These are phyloP conservation scores for Eurystomus glaucurus DNA, from an alignment of 2,797 vertebrate species.

Conservation along the genomic window DNA sequence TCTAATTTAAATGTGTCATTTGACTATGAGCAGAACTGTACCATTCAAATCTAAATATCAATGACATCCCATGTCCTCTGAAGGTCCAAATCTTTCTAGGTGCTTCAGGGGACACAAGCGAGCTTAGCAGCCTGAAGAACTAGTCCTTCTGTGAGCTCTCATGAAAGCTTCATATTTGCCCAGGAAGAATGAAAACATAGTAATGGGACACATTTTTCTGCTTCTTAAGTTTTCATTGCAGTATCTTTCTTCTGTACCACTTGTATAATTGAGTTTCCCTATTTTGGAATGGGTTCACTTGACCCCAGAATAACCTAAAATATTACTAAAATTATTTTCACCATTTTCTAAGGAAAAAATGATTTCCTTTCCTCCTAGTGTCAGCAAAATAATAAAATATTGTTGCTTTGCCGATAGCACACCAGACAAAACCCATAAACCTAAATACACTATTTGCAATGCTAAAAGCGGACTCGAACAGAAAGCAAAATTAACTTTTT, in stretches of 20 bases:
- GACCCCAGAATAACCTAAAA: slow-evolving; percentile 62
- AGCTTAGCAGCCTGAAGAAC: not conserved
- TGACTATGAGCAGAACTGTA: not conserved
- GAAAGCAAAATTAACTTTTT: slow-evolving; percentile 36
- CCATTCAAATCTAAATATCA: not conserved
- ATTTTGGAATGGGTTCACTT: slow-evolving; percentile 59
- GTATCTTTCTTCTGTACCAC: slow-evolving; percentile 41
- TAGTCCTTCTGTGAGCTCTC: not conserved
- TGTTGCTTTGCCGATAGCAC: slow-evolving; percentile 55
- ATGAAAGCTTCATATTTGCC: slow-evolving; percentile 11
- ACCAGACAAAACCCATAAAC: slow-evolving; percentile 10
- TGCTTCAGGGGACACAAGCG: not conserved
- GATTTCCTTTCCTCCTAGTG: slow-evolving; percentile 42
- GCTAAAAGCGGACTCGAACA: slow-evolving; percentile 13
- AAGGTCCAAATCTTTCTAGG: slow-evolving; percentile 5
- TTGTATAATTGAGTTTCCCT: slow-evolving; percentile 62
- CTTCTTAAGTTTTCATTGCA: slow-evolving; percentile 60
- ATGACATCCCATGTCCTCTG: not conserved
- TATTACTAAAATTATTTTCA: slow-evolving; percentile 64
- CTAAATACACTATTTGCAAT: slow-evolving; percentile 32
- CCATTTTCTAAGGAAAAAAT: slow-evolving; percentile 59
- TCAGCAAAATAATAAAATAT: slow-evolving; percentile 69
- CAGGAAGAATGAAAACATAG: slow-evolving; percentile 24
- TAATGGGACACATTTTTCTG: slow-evolving; percentile 5
- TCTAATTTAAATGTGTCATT: not conserved